Evolutionary conservation across 2,797 vertebrate species (phyloP).

Genomic region (Pseudochirops cupreus): DNA sequence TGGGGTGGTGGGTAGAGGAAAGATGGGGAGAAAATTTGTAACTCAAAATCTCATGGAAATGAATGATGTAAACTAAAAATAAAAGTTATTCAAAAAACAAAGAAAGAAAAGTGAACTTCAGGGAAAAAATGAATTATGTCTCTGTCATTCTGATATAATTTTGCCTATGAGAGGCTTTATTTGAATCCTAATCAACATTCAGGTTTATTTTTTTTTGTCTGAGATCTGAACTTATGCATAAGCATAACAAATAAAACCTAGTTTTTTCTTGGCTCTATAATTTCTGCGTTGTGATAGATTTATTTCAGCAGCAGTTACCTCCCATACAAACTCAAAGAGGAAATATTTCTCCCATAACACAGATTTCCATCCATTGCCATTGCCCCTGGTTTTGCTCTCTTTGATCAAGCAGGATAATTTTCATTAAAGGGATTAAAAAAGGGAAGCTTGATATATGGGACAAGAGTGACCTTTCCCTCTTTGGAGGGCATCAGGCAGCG

Average conservation of each 20-base stretch:
- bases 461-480: neutral
- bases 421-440: neutral
- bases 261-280: neutral
- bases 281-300: neutral
- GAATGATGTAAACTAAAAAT: too few species aligned
- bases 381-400: neutral
- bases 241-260: neutral
- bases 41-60: too few species aligned
- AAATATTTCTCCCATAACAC: neutral
- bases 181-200: neutral
- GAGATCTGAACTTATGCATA: neutral
- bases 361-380: neutral
- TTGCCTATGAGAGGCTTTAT: neutral
- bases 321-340: neutral
- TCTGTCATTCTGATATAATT: neutral
- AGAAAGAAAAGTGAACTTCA: too few species aligned
- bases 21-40: too few species aligned
- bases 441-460: neutral
- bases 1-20: too few species aligned
- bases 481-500: neutral
- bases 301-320: neutral
- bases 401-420: neutral
- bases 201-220: neutral
- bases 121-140: too few species aligned
- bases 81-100: too few species aligned